Evolutionary conservation across 2,888 invertebrate species (phyloP), one percentile per base, ranked within the genome.

Genomic region (Antheraea assamensis): DNA sequence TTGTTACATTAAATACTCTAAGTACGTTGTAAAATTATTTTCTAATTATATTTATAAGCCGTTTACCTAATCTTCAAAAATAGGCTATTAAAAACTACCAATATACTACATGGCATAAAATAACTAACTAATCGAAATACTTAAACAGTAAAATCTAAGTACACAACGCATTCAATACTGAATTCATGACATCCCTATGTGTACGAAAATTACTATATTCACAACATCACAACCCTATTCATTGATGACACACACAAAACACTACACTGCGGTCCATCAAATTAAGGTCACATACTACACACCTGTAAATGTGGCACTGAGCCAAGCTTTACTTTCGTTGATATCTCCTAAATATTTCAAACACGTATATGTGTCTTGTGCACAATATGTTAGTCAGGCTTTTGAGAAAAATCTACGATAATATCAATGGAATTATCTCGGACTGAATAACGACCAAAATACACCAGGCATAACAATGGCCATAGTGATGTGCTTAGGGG

Each of bases 311-410:
- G 30, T 58, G 71, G 31, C 35, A 71, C 17, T 72, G 35, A 47
- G 64, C 58, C 47, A 47, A 72, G 47, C 27, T 64, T 72, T 55
- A 72, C 72, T 70, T 72, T 73, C 58, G n/a, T 21, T 70, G 70
- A 61, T 55, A 21, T 58, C 30, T 30, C 70, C 58, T 58, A n/a
- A 58, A 70, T 35, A 68, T 24, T 35, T 35, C n/a, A 68, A 35
- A 35, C 68, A 68, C 61, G 61, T 30, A 64, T 1, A 30, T 64
- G 1, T 5, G 8, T 17, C 17, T 5, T 58, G 24, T 58, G 58
- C 58, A 24, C n/a, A 58, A 58, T 24, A n/a, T 21, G 7, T 58
- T 58, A n/a, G 3, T 24, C 15, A 30, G 17, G 15, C 0, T 64
- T 64, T 64, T 30, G 15, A 64, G 61, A 64, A 64, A 61, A 27